These are phyloP conservation scores for Byasa hedistus DNA, from an alignment of 2,888 invertebrate genomes.

Conservation along the genomic window DNA sequence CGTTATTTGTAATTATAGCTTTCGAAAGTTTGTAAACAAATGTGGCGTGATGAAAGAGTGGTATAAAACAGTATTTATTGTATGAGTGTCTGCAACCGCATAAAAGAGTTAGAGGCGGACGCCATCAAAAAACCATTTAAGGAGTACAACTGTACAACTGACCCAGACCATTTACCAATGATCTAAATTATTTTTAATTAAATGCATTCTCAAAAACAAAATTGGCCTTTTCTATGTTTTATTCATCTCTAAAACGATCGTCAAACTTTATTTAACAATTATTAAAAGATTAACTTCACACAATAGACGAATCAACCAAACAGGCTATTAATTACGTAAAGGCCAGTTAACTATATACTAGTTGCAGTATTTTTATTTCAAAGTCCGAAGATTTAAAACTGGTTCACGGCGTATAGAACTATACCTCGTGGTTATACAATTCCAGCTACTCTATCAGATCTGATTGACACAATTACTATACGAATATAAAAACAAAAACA, in stretches of 20 bases:
- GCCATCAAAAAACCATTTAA: conserved; percentile 65
- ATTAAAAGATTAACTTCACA: no score
- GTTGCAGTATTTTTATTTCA: no score
- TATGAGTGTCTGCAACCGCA: conserved; percentile 28
- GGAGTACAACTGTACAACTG: conserved; percentile 75
- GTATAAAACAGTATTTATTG: conserved; percentile 26
- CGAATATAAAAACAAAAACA: neutral
- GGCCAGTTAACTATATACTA: no score
- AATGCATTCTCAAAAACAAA: neutral
- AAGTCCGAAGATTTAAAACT: no score
- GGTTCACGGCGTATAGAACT: no score
- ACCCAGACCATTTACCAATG: conserved; percentile 65
- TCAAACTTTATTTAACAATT: no score
- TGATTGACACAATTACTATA: neutral
- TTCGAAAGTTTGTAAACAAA: conserved; percentile 26
- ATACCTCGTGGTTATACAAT: no score
- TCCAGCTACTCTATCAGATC: neutral
- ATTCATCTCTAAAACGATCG: no score
- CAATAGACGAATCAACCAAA: no score
- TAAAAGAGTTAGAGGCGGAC: conserved; percentile 56
- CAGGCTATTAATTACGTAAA: no score
- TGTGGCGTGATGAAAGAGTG: conserved; percentile 25
- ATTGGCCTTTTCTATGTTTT: neutral
- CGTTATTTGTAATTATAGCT: conserved; percentile 27
- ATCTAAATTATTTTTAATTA: conserved; percentile 38